Percentiles rank a stretch among this genome's conserved stretches.
phyloP scores from a whole-genome alignment of 2,113 vertebrate species.

The Hiodon alosoides region DNA sequence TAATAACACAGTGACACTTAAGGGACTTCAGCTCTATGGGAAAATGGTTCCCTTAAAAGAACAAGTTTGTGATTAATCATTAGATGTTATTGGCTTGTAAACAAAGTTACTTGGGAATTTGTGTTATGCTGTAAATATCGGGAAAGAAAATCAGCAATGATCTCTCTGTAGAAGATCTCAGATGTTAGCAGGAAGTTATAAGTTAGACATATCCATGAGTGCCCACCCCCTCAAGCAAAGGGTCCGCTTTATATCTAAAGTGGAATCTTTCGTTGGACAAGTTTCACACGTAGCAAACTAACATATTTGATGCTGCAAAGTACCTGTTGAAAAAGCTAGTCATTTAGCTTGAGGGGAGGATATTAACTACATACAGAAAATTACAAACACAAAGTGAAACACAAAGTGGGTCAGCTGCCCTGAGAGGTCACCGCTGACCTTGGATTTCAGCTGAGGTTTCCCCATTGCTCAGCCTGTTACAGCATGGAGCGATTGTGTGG shows the following conservation, averaged over 20 bases:
- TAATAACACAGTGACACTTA: constrained; percentile 16
- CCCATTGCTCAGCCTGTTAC: background rate
- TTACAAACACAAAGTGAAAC: no score
- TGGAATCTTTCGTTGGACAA: background rate
- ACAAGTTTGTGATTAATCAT: constrained; percentile 61
- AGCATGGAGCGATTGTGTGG: background rate
- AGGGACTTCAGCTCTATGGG: constrained; percentile 55
- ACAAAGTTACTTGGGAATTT: constrained; percentile 62
- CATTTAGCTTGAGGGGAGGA: no score
- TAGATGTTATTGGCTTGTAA: constrained; percentile 63
- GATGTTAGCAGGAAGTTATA: no score
- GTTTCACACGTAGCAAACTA: background rate
- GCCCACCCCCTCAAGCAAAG: no score
- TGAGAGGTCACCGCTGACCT: no score
- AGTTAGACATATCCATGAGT: no score
- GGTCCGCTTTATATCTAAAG: background rate
- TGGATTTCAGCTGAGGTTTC: background rate
- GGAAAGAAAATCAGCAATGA: constrained; percentile 60
- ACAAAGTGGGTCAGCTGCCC: no score
- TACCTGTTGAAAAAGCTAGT: no score
- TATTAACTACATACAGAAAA: no score
- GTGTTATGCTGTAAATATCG: constrained; percentile 36
- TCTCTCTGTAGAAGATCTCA: constrained; percentile 14
- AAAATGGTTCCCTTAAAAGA: constrained; percentile 64
- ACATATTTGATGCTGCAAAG: no score